Base-by-base conservation (phyloP, 1,140 invertebrate species). In the Ceratosolen solmsi region DNA sequence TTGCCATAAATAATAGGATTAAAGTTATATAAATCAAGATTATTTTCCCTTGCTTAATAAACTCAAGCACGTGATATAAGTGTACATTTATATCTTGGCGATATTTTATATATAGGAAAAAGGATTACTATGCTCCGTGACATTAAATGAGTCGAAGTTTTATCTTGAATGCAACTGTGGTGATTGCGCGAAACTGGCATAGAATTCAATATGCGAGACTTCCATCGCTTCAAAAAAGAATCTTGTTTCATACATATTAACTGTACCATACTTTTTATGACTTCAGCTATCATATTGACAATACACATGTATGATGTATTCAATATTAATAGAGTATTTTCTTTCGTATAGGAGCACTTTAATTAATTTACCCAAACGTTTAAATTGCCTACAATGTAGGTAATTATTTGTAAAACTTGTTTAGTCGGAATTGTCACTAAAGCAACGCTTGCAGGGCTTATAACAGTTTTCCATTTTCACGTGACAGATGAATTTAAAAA, bases 61-160 rank as follows among this genome's bases (percentile, higher is more conserved):
- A 38, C 17, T 38, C 20, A 68, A 38, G 63, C 38, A 36, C 25
- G 30, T 33, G 1, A 9, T 38, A 5, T n/a, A 68, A 68, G 36
- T 33, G n/a, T 68, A 38, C 33, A n/a, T n/a, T 68, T 38, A 68
- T 68, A 68, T 68, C 9, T 68, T n/a, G 2, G 9, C 25, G 4
- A 65, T 65, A 65, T 22, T 68, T 63, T 38, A 38, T 38, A 68
- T n/a, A n/a, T 8, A n/a, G 36, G n/a, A 68, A 38, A 68, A 68
- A 5, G 8, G 20, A 38, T n/a, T 68, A 68, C 5, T 38, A 68
- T 8, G 5, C 2, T 11, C 0, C 7, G 9, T 68, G 15, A 68
- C 17, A 20, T 68, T 38, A 68, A n/a, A 68, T 38, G 30, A 65
- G 25, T 68, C 33, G 20, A 7, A 38, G 2, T 68, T n/a, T 68